A percentile compares a stretch with the other conserved stretches of the same genome.
These are phyloP conservation scores for Natrix natrix DNA, from an alignment of 2,797 vertebrate genomes.

Conservation along the genomic window DNA sequence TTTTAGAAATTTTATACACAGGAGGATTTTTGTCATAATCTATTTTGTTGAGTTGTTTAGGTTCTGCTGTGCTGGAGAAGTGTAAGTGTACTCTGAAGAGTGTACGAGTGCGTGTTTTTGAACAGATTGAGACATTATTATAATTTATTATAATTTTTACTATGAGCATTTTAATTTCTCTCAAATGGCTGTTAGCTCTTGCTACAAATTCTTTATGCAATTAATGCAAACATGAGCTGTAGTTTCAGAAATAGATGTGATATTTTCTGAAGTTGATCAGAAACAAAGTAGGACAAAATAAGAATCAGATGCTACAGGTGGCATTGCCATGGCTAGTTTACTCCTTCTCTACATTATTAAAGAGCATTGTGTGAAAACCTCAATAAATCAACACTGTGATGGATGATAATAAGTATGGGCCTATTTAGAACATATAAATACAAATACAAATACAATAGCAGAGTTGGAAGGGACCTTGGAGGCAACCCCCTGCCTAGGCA, in stretches of 20 bases:
- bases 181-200: neutral
- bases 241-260: constrained; percentile 32
- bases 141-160: neutral
- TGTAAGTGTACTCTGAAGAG: neutral
- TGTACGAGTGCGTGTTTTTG: neutral
- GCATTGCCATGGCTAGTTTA: neutral
- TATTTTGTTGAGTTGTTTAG: neutral
- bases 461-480: too few relatives aligned
- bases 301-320: neutral
- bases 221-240: constrained; percentile 37
- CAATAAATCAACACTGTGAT: neutral
- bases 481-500: too few relatives aligned
- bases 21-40: neutral
- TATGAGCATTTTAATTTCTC: neutral
- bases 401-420: neutral
- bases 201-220: neutral
- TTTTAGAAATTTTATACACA: neutral
- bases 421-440: neutral
- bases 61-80: neutral
- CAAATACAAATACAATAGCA: too few relatives aligned
- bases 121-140: neutral
- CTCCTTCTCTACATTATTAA: neutral
- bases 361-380: neutral
- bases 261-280: neutral
- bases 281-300: neutral